A percentile compares a stretch with the other conserved stretches of the same genome.
Evolutionary conservation across 2,797 vertebrate species (phyloP).

Genomic region (Aphelocoma californica): DNA sequence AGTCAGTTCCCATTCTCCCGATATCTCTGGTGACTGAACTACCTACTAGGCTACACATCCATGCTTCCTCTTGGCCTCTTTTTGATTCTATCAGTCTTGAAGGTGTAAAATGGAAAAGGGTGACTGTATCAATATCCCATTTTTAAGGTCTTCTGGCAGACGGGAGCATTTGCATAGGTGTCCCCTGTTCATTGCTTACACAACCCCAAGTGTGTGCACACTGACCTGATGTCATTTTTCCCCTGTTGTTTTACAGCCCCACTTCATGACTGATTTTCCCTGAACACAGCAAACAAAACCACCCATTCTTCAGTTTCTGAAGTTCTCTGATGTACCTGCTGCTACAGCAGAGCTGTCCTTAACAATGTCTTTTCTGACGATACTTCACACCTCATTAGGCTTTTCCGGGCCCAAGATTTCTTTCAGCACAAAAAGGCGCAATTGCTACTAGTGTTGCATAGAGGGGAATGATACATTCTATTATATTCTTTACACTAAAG

Average conservation of each 20-base stretch:
- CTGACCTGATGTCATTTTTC: neutral
- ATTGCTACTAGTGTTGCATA: neutral
- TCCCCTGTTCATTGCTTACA: neutral
- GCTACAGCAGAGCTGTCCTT: neutral
- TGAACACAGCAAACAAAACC: neutral
- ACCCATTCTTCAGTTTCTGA: neutral
- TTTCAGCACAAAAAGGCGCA: neutral
- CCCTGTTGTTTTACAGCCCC: neutral
- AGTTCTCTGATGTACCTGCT: neutral
- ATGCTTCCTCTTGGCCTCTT: neutral
- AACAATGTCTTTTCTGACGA: neutral
- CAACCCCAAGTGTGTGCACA: neutral
- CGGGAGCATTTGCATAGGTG: neutral
- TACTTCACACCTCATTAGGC: neutral
- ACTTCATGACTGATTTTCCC: neutral
- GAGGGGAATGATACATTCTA: neutral
- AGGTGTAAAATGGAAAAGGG: neutral
- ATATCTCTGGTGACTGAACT: neutral
- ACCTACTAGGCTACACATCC: neutral
- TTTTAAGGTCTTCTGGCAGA: neutral
- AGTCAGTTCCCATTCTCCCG: neutral
- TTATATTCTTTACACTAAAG: neutral
- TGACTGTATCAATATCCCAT: neutral
- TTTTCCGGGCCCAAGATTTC: neutral
- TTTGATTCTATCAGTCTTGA: neutral